Percentiles rank a stretch among this genome's conserved stretches.
Evolutionary conservation across 1,140 invertebrate genomes (phyloP).

Genomic region (Camponotus floridanus): DNA sequence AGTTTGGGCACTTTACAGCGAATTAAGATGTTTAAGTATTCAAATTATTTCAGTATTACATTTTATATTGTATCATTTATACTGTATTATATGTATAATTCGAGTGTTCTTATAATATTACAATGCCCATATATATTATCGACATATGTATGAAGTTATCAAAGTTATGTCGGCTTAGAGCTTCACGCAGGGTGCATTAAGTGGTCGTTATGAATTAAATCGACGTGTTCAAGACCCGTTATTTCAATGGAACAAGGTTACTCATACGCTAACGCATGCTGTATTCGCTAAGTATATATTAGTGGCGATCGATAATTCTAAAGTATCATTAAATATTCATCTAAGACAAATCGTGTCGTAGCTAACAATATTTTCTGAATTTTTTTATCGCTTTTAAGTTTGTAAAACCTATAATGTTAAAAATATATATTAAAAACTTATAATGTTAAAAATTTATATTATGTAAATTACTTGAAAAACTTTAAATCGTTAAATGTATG

Average conservation of each 20-base stretch:
- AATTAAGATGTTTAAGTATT: neutral
- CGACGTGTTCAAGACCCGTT: constrained; percentile 60
- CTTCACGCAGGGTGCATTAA: constrained; percentile 59
- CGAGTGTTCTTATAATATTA: neutral
- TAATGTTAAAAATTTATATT: neutral
- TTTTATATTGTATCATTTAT: no score
- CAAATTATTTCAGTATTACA: neutral
- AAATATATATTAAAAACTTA: neutral
- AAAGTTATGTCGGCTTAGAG: constrained; percentile 28
- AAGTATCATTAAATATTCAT: neutral
- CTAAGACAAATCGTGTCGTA: neutral
- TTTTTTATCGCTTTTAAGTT: neutral
- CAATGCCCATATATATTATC: neutral
- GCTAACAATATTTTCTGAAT: constrained; percentile 10
- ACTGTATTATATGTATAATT: no score
- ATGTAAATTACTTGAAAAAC: neutral
- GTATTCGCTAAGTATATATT: constrained; percentile 16
- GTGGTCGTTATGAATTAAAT: constrained; percentile 71
- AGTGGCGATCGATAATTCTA: constrained; percentile 17
- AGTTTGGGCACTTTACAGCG: neutral
- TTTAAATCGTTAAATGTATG: constrained; percentile 7
- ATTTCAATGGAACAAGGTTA: constrained; percentile 62
- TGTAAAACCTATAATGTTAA: neutral
- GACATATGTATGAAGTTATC: constrained; percentile 42
- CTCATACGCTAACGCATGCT: neutral